Evolutionary conservation across 2,888 invertebrate species (phyloP).

Genomic region (Cylindroiulus punctatus): DNA sequence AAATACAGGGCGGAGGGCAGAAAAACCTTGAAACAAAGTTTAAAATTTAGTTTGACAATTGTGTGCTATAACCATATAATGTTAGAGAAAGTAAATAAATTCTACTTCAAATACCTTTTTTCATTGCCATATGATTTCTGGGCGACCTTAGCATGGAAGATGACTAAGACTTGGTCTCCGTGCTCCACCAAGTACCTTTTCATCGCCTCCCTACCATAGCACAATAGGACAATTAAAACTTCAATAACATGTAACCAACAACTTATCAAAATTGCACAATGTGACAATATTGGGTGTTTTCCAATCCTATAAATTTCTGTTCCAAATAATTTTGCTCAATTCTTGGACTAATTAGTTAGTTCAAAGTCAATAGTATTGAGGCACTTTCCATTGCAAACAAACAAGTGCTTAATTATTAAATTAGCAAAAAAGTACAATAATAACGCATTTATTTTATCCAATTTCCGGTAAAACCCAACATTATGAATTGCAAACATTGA

Average conservation of each 20-base stretch:
- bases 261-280: too few species aligned
- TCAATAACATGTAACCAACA: neutral
- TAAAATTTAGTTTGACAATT: slow-evolving; percentile 3
- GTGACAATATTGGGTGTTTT: too few species aligned
- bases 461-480: neutral
- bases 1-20: slow-evolving; percentile 99
- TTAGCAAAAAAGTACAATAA: too few species aligned
- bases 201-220: slow-evolving; percentile 86
- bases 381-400: too few species aligned
- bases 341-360: too few species aligned
- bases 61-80: neutral
- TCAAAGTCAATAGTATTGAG: too few species aligned
- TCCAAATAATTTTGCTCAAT: too few species aligned
- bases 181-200: slow-evolving; percentile 93
- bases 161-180: slow-evolving; percentile 95
- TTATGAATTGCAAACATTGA: neutral
- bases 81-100: neutral
- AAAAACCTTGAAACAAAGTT: slow-evolving; percentile 75
- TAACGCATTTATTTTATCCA: too few species aligned
- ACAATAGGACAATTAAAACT: neutral
- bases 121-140: slow-evolving; percentile 99
- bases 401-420: too few species aligned
- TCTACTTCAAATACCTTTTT: slow-evolving; percentile 74
- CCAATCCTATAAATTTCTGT: too few species aligned
- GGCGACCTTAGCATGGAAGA: slow-evolving; percentile 98